Percentiles rank a stretch among this genome's conserved stretches.
These are phyloP conservation scores for Sisyra terminalis DNA, from an alignment of 2,888 invertebrate genomes.

Conservation along the genomic window DNA sequence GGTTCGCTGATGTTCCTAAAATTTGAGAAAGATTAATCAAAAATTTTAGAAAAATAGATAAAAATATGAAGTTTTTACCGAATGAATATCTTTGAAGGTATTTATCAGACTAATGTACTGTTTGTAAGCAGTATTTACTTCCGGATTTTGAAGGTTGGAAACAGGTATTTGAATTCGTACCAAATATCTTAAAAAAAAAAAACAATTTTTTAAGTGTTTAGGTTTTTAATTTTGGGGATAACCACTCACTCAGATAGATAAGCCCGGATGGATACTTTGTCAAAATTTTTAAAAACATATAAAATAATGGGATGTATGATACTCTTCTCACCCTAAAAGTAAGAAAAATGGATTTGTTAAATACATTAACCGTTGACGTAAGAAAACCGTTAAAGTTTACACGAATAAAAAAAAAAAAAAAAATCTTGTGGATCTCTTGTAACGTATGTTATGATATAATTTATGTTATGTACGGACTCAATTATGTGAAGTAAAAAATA, in stretches of 20 bases:
- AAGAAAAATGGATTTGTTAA: slow-evolving; percentile 24
- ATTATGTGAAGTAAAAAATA: too few relatives aligned
- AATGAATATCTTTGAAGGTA: slow-evolving; percentile 5
- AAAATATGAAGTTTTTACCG: too few relatives aligned
- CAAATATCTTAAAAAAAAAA: not conserved
- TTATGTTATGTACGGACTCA: too few relatives aligned
- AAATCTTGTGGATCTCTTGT: too few relatives aligned
- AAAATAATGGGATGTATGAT: slow-evolving; percentile 61
- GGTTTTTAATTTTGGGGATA: not conserved
- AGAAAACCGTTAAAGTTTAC: too few relatives aligned
- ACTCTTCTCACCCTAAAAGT: slow-evolving; percentile 54
- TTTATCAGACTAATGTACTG: slow-evolving; percentile 3
- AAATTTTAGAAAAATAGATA: too few relatives aligned
- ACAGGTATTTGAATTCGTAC: not conserved
- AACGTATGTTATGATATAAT: too few relatives aligned
- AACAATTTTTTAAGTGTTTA: not conserved
- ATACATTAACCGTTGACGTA: too few relatives aligned
- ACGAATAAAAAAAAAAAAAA: too few relatives aligned
- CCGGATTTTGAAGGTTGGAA: not conserved
- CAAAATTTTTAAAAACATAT: slow-evolving; percentile 61
- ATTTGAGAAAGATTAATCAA: not conserved
- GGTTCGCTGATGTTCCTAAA: slow-evolving; percentile 5
- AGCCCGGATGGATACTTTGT: slow-evolving; percentile 62
- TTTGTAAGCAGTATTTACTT: not conserved
- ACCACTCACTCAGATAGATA: slow-evolving; percentile 55